Evolutionary conservation across 2,888 invertebrate genomes (phyloP).

Genomic region (Disparrhopalites patrizii): DNA sequence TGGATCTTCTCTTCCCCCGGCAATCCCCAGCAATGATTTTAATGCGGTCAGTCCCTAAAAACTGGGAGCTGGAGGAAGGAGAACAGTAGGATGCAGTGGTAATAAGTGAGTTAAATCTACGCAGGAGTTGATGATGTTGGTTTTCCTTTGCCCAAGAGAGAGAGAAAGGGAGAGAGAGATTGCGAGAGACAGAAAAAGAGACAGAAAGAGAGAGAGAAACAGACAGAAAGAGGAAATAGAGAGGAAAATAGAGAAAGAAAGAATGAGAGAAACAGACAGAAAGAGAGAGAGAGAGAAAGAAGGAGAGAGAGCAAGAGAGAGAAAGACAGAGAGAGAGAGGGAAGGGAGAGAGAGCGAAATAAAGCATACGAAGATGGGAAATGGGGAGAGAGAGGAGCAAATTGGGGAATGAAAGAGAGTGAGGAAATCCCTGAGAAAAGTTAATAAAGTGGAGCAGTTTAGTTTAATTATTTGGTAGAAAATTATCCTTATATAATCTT

Average conservation of each 20-base stretch:
- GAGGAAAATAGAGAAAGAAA: too few relatives aligned
- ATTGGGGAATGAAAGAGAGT: background rate
- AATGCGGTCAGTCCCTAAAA: background rate
- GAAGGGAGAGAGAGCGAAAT: background rate
- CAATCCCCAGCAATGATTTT: too few relatives aligned
- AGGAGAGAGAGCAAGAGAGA: too few relatives aligned
- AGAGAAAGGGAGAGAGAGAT: too few relatives aligned
- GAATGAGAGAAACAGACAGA: background rate
- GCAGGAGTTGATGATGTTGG: background rate
- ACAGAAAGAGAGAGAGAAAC: background rate
- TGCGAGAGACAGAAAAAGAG: too few relatives aligned
- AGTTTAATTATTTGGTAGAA: constrained; percentile 30
- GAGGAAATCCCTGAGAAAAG: constrained; percentile 18
- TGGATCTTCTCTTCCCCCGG: too few relatives aligned
- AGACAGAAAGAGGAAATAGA: too few relatives aligned
- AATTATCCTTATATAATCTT: too few relatives aligned
- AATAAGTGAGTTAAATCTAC: background rate
- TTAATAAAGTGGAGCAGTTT: constrained; percentile 23
- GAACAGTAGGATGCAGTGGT: too few relatives aligned
- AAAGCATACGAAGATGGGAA: too few relatives aligned
- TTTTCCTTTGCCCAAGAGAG: background rate
- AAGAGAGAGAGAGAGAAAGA: background rate
- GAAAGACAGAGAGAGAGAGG: background rate
- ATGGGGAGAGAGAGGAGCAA: too few relatives aligned
- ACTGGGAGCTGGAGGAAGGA: background rate